These are phyloP conservation scores for Casuarius casuarius DNA, from an alignment of 2,113 vertebrate genomes.

Conservation along the genomic window DNA sequence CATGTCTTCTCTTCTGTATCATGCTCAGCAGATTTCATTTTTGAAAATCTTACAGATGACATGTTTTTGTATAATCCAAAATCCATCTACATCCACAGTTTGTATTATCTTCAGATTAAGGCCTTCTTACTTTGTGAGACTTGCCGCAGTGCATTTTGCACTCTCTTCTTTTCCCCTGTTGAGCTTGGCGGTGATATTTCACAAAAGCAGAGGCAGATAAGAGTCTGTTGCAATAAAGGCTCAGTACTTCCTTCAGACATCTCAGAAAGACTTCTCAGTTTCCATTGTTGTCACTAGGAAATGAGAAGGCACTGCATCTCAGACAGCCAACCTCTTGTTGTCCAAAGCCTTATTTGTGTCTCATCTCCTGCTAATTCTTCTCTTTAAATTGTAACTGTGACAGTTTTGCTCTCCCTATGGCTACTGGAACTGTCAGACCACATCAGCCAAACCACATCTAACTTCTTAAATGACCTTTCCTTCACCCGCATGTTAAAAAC, in stretches of 20 bases:
- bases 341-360: not conserved
- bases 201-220: not conserved
- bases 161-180: not conserved
- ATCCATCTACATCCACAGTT: not conserved
- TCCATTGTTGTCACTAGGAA: not conserved
- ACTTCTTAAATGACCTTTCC: not conserved
- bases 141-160: not conserved
- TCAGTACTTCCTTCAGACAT: not conserved
- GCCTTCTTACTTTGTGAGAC: not conserved
- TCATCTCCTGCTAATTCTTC: not conserved
- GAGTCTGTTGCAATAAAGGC: not conserved
- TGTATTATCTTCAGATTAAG: not conserved
- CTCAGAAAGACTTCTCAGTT: not conserved
- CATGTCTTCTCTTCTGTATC: not conserved
- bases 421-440: not conserved
- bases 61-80: not conserved
- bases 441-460: not conserved
- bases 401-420: not conserved
- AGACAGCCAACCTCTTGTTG: not conserved
- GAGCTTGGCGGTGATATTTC: not conserved
- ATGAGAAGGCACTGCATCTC: rapidly evolving
- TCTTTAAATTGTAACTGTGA: not conserved
- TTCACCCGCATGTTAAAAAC: not conserved
- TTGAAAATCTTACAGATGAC: not conserved
- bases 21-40: not conserved